Percentiles rank a stretch among this genome's conserved stretches.
Evolutionary conservation across 2,888 invertebrate genomes (phyloP).

Genomic region (Deladenus siricidicola): DNA sequence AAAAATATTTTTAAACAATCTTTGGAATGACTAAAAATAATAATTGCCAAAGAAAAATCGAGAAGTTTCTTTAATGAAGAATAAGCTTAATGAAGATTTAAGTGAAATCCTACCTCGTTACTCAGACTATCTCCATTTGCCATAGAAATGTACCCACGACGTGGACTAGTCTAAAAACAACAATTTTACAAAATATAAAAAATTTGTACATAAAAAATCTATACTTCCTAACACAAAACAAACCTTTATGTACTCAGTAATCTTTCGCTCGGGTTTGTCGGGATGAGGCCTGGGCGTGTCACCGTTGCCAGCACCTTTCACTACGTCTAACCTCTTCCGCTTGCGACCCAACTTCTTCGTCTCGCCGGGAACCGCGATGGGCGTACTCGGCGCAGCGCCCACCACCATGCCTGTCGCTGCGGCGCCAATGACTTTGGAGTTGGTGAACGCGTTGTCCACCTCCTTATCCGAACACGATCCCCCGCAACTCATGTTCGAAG

Average conservation of each 20-base stretch:
- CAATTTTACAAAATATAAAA: background rate
- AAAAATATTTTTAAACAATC: too few species aligned
- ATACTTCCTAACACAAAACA: background rate
- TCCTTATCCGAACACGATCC: slow-evolving; percentile 16
- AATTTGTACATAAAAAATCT: background rate
- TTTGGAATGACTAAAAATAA: too few species aligned
- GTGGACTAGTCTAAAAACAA: slow-evolving; percentile 10
- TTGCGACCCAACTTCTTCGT: slow-evolving; percentile 8
- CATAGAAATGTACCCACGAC: background rate
- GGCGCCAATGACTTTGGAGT: background rate
- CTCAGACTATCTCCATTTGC: slow-evolving; percentile 15
- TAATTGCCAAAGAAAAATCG: slow-evolving; percentile 2
- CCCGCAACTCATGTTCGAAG: slow-evolving; percentile 13
- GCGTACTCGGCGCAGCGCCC: background rate
- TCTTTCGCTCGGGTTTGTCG: slow-evolving; percentile 5
- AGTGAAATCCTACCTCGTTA: slow-evolving; percentile 5
- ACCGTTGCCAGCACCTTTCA: background rate
- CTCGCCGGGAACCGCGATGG: background rate
- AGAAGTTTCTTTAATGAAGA: background rate
- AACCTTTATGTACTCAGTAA: slow-evolving; percentile 13
- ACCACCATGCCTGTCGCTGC: too few species aligned
- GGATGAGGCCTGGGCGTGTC: slow-evolving; percentile 8
- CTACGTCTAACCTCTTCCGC: slow-evolving; percentile 3
- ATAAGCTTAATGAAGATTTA: background rate
- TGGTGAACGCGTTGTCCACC: background rate